These are phyloP conservation scores for Staurois parvus DNA, from an alignment of 2,797 vertebrate species.

Conservation along the genomic window DNA sequence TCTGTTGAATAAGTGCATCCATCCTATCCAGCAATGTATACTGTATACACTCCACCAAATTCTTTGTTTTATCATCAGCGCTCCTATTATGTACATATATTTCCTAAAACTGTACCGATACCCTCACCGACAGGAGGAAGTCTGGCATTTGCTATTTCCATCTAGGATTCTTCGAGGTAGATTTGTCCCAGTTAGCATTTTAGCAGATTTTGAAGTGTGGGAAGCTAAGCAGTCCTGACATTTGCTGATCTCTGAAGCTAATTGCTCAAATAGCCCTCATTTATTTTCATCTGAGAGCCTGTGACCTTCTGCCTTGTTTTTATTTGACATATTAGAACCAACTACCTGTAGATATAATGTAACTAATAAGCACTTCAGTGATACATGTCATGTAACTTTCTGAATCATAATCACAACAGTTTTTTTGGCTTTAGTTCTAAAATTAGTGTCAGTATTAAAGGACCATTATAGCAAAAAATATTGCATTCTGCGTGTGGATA, in stretches of 20 bases:
- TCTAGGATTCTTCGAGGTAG: constrained; percentile 5
- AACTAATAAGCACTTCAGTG: constrained; percentile 43
- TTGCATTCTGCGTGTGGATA: too few species aligned
- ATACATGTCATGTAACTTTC: constrained; percentile 36
- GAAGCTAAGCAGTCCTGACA: constrained; percentile 43
- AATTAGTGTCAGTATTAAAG: constrained; percentile 13
- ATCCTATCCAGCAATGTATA: too few species aligned
- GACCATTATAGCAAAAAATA: too few species aligned
- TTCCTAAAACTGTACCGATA: too few species aligned
- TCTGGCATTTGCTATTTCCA: constrained; percentile 9
- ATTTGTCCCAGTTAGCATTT: constrained; percentile 49
- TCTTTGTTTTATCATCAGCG: too few species aligned
- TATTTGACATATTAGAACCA: constrained; percentile 53
- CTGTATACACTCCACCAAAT: too few species aligned
- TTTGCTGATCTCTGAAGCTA: constrained; percentile 54
- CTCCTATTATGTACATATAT: too few species aligned
- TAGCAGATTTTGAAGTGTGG: constrained; percentile 30
- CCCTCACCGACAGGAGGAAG: neutral
- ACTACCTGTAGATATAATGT: constrained; percentile 50
- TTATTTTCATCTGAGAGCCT: constrained; percentile 40
- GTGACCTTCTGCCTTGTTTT: constrained; percentile 56
- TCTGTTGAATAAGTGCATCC: too few species aligned
- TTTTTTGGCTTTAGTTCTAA: constrained; percentile 2
- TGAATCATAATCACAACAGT: neutral
- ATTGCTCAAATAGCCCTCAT: constrained; percentile 52